Percentiles rank a stretch among this genome's conserved stretches.
These are phyloP conservation scores for Corythornis vintsioides DNA, from an alignment of 2,113 vertebrate genomes.

Conservation along the genomic window DNA sequence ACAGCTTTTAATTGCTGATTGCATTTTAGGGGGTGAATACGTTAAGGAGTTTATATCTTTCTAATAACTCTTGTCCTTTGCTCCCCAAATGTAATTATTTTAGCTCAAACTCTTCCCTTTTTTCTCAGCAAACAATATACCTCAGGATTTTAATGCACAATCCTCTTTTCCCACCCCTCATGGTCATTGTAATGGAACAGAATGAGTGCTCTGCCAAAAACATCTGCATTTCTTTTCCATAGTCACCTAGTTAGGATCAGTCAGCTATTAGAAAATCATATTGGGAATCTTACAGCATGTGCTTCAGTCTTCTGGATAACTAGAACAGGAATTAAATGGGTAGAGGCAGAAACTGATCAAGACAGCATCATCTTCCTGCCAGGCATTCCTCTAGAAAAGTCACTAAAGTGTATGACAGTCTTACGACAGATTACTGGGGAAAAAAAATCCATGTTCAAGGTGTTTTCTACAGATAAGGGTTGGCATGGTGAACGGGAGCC, in stretches of 20 bases:
- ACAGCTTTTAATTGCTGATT: neutral
- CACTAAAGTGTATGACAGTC: neutral
- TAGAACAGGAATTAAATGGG: neutral
- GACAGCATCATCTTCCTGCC: neutral
- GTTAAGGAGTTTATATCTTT: neutral
- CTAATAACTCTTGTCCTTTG: neutral
- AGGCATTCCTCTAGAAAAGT: neutral
- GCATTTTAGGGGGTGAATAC: neutral
- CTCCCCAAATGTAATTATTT: neutral
- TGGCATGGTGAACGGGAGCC: neutral
- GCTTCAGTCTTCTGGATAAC: neutral
- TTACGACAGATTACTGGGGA: neutral
- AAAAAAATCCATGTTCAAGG: neutral
- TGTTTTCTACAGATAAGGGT: neutral
- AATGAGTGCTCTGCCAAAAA: neutral
- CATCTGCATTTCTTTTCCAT: neutral
- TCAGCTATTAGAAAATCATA: neutral
- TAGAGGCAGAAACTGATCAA: neutral
- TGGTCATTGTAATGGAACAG: neutral
- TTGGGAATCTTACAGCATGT: neutral
- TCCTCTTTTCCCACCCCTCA: neutral
- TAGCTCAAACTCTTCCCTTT: neutral
- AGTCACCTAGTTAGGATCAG: neutral
- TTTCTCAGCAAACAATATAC: neutral
- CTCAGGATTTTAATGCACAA: neutral